A percentile compares a stretch with the other conserved stretches of the same genome.
Evolutionary conservation across 2,888 invertebrate genomes (phyloP).

Genomic region (Congeria kusceri): DNA sequence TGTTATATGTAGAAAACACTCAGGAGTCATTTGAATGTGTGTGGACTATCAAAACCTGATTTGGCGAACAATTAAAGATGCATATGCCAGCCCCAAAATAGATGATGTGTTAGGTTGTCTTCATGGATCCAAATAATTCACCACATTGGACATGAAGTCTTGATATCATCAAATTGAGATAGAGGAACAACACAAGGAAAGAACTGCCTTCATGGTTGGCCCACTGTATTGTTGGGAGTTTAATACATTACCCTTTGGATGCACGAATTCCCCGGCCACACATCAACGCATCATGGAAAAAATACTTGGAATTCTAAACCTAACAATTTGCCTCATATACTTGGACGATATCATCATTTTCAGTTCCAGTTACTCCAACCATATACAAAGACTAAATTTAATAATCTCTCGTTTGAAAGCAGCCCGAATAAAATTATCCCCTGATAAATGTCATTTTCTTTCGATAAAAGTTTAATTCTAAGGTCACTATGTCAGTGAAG

Average conservation of each 20-base stretch:
- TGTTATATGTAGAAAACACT: too few species aligned
- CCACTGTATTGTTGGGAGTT: slow-evolving; percentile 19
- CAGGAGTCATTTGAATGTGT: too few species aligned
- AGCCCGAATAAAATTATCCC: too few species aligned
- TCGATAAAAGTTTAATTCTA: not conserved
- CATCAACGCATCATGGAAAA: slow-evolving; percentile 20
- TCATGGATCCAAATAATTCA: too few species aligned
- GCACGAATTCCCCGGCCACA: slow-evolving; percentile 19
- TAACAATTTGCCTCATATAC: slow-evolving; percentile 24
- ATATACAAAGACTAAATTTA: slow-evolving; percentile 1
- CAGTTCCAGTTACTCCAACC: slow-evolving; percentile 9
- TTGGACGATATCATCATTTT: slow-evolving; percentile 28
- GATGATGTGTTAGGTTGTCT: slow-evolving; percentile 39
- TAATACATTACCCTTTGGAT: slow-evolving; percentile 29
- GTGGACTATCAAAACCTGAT: too few species aligned
- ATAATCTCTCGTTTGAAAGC: not conserved
- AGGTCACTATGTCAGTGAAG: slow-evolving; percentile 1
- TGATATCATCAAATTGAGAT: too few species aligned
- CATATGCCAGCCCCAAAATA: slow-evolving; percentile 51
- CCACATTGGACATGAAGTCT: too few species aligned
- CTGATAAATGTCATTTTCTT: slow-evolving; percentile 16
- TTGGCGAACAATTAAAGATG: slow-evolving; percentile 45
- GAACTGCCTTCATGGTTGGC: slow-evolving; percentile 22
- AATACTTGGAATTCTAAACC: slow-evolving; percentile 7
- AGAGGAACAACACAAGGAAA: too few species aligned